Evolutionary conservation across 2,113 vertebrate species (phyloP).

Genomic region (Rhinoderma darwinii): DNA sequence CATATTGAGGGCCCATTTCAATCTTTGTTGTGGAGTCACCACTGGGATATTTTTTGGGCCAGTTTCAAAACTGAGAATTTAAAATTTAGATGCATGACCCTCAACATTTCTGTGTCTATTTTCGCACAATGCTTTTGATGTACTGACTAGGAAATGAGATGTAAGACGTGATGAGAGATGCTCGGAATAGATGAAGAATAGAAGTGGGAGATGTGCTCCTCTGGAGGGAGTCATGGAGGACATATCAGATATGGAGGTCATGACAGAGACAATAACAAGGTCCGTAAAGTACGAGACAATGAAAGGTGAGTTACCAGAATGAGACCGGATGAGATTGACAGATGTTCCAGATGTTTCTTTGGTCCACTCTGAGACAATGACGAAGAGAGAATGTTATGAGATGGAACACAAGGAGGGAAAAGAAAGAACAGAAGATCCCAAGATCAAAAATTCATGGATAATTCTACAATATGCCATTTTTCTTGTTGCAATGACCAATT

Average conservation of each 20-base stretch:
- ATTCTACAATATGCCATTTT: background rate
- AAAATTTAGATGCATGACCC: background rate
- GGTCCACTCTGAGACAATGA: slow-evolving; percentile 15
- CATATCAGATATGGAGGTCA: background rate
- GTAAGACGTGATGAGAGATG: background rate
- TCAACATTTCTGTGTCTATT: background rate
- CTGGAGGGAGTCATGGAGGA: background rate
- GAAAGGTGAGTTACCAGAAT: slow-evolving; percentile 22
- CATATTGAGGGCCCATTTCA: no score
- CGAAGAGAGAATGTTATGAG: background rate
- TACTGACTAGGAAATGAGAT: background rate
- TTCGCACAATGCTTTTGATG: background rate
- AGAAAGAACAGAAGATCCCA: slow-evolving; percentile 9
- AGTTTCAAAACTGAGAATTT: background rate
- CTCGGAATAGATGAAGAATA: background rate
- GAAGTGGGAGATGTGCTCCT: background rate
- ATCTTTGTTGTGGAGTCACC: no score
- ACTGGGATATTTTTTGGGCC: no score
- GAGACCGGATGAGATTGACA: slow-evolving; percentile 25
- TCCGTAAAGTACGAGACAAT: background rate
- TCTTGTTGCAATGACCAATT: background rate
- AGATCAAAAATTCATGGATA: background rate
- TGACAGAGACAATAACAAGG: background rate
- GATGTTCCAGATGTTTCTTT: slow-evolving; percentile 16
- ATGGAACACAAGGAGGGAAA: background rate